phyloP scores from a whole-genome alignment of 2,113 vertebrate species.

The Catharus fuscescens region DNA sequence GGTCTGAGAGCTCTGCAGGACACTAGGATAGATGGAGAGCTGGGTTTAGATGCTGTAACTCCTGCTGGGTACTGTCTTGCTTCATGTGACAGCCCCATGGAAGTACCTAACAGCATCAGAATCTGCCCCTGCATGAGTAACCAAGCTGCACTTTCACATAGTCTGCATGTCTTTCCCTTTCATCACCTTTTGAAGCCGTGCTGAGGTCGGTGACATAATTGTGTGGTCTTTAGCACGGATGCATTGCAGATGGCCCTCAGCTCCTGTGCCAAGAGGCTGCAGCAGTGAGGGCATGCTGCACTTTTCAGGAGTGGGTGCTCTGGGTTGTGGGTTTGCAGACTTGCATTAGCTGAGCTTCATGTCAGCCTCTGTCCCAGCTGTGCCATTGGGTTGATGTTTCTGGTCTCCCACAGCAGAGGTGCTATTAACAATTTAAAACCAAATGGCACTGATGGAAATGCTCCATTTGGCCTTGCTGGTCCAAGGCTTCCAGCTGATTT shows the following conservation, averaged over 20 bases:
- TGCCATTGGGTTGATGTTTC: background rate
- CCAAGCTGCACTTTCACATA: background rate
- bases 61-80: background rate
- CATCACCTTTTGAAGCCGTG: background rate
- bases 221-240: background rate
- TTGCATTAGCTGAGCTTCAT: background rate
- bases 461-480: background rate
- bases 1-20: background rate
- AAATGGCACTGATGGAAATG: background rate
- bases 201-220: background rate
- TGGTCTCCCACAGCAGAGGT: background rate
- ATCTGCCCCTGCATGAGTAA: background rate
- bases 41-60: background rate
- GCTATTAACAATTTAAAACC: background rate
- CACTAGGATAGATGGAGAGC: background rate
- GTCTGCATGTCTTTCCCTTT: background rate
- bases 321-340: background rate
- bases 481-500: slow-evolving; percentile 20
- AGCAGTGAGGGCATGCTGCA: background rate
- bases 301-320: background rate
- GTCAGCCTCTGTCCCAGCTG: background rate
- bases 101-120: background rate
- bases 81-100: background rate
- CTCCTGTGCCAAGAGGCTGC: background rate
- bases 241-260: background rate